phyloP scores from a whole-genome alignment of 2,888 invertebrate genomes.

The Nesidiocoris tenuis region DNA sequence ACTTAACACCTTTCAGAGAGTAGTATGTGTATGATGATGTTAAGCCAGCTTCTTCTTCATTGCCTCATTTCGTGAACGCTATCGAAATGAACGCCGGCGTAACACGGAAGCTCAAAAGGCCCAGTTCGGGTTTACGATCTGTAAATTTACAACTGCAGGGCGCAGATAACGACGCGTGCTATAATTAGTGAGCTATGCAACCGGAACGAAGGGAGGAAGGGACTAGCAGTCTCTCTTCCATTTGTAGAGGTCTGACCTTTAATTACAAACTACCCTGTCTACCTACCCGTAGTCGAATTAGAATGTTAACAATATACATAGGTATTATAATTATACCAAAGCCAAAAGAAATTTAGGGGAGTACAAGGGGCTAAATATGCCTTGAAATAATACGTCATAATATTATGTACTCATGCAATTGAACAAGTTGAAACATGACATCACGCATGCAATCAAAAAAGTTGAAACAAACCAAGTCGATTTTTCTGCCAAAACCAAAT shows the following conservation, averaged over 20 bases:
- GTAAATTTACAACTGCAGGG: conserved; percentile 26
- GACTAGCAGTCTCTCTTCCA: not conserved
- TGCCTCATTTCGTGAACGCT: not conserved
- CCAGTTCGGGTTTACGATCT: conserved; percentile 4
- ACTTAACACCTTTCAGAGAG: no score
- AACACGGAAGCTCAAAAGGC: not conserved
- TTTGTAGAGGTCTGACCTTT: not conserved
- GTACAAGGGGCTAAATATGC: no score
- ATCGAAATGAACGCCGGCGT: not conserved
- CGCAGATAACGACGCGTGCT: conserved; percentile 21
- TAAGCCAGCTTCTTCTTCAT: not conserved
- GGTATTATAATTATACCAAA: no score
- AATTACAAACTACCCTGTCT: not conserved
- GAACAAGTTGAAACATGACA: no score
- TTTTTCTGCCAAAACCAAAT: no score
- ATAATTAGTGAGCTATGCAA: conserved; percentile 23
- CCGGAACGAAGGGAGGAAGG: conserved; percentile 6
- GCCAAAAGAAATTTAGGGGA: no score
- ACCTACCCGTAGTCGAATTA: not conserved
- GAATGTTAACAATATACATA: no score
- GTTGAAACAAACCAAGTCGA: no score
- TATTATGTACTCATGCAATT: no score
- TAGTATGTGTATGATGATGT: not conserved
- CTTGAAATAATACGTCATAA: no score
- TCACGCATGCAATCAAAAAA: no score